These are phyloP conservation scores for Bufo gargarizans DNA, from an alignment of 2,113 vertebrate genomes.

Conservation along the genomic window DNA sequence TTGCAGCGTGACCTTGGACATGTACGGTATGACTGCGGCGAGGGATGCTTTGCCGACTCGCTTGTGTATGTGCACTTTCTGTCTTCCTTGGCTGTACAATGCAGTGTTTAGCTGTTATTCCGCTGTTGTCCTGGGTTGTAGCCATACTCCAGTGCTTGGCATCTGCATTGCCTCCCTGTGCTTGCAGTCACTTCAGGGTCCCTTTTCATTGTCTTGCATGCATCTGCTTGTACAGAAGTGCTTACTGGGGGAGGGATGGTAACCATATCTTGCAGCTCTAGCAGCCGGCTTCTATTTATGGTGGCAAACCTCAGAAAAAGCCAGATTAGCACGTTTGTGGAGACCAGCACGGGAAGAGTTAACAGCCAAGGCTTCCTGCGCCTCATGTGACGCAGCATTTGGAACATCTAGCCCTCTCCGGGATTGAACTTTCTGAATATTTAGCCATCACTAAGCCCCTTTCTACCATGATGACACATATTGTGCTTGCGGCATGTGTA, in stretches of 20 bases:
- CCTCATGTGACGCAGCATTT: neutral
- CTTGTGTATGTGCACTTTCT: neutral
- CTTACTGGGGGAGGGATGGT: conserved; percentile 6
- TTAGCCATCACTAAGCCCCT: too few species aligned
- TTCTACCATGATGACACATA: too few species aligned
- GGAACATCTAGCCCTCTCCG: neutral
- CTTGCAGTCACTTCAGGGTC: conserved; percentile 2
- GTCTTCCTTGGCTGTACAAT: neutral
- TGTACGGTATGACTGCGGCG: neutral
- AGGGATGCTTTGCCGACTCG: neutral
- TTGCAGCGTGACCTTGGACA: conserved; percentile 70
- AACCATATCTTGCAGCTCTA: neutral
- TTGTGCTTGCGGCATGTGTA: too few species aligned
- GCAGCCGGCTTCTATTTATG: neutral
- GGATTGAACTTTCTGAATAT: neutral
- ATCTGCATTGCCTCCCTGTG: conserved; percentile 27
- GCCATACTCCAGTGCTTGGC: neutral
- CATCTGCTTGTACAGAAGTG: conserved; percentile 30
- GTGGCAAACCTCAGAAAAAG: neutral
- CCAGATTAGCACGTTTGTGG: neutral
- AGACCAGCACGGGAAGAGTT: neutral
- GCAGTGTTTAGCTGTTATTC: neutral
- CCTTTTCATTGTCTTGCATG: conserved; percentile 4
- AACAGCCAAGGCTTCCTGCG: neutral
- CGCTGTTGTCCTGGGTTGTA: neutral